These are phyloP conservation scores for Eurystomus glaucurus DNA, from an alignment of 2,797 vertebrate species.

Conservation along the genomic window DNA sequence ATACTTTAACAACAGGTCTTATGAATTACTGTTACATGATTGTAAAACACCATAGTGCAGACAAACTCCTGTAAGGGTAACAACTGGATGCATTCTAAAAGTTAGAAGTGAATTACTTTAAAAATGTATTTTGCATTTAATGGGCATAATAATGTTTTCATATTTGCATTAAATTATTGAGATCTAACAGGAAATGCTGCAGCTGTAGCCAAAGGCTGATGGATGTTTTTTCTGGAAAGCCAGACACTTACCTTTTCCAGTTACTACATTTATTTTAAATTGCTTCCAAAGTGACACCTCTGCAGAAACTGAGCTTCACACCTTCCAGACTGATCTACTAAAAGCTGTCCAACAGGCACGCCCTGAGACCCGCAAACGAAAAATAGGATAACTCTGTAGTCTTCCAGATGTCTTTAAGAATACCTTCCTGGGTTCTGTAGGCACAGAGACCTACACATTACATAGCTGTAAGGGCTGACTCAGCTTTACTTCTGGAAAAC, in stretches of 20 bases:
- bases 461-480: not conserved
- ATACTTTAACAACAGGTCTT: not conserved
- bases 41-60: not conserved
- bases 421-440: not conserved
- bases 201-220: not conserved
- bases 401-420: not conserved
- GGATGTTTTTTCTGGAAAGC: not conserved
- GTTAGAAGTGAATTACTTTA: not conserved
- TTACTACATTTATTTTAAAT: slow-evolving; percentile 68
- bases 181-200: not conserved
- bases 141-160: not conserved
- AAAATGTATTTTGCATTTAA: not conserved
- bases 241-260: slow-evolving; percentile 48
- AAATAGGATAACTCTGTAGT: not conserved
- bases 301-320: slow-evolving; percentile 83
- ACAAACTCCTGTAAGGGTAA: not conserved
- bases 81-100: not conserved
- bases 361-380: slow-evolving; percentile 18
- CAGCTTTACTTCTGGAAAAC: not conserved
- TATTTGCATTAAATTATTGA: not conserved
- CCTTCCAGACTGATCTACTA: slow-evolving; percentile 69
- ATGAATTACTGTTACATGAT: not conserved
- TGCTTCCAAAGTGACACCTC: slow-evolving; percentile 55
- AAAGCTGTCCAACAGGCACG: slow-evolving; percentile 76
- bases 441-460: not conserved